Conservation (phyloP, 2,888 invertebrate species). For the Machimus atricapillus region DNA sequence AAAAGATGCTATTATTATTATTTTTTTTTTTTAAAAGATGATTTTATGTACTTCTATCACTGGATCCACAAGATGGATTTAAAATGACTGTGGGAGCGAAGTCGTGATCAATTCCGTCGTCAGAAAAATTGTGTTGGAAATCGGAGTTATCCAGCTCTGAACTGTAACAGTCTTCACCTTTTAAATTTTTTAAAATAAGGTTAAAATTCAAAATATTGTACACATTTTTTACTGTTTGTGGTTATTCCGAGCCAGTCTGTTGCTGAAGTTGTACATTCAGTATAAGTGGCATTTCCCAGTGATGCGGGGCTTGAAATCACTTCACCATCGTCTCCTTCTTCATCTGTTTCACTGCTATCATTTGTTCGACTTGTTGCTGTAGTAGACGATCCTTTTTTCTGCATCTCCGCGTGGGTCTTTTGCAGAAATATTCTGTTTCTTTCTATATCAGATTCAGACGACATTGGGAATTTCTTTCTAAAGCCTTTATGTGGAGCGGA, state of each 20-base stretch:
- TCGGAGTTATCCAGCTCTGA: conserved; percentile 76
- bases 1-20: conserved; percentile 50
- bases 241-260: conserved; percentile 90
- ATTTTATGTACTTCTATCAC: conserved; percentile 72
- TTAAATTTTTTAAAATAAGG: not conserved
- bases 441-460: conserved; percentile 50
- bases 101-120: conserved; percentile 67
- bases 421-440: conserved; percentile 30
- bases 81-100: conserved; percentile 78
- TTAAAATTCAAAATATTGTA: not conserved
- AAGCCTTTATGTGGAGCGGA: not conserved
- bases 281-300: conserved; percentile 57
- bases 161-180: conserved; percentile 79
- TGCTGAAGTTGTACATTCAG: conserved; percentile 70
- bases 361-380: conserved; percentile 36
- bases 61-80: conserved; percentile 73
- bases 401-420: not conserved
- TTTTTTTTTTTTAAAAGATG: not conserved
- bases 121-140: conserved; percentile 66
- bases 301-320: conserved; percentile 69
- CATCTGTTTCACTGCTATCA: conserved; percentile 59
- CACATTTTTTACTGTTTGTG: conserved; percentile 73
- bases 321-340: conserved; percentile 66
- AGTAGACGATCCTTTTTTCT: not conserved
- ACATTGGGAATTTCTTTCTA: conserved; percentile 48